phyloP scores from a whole-genome alignment of 1,140 invertebrate genomes.

The Drosophila arawakana region DNA sequence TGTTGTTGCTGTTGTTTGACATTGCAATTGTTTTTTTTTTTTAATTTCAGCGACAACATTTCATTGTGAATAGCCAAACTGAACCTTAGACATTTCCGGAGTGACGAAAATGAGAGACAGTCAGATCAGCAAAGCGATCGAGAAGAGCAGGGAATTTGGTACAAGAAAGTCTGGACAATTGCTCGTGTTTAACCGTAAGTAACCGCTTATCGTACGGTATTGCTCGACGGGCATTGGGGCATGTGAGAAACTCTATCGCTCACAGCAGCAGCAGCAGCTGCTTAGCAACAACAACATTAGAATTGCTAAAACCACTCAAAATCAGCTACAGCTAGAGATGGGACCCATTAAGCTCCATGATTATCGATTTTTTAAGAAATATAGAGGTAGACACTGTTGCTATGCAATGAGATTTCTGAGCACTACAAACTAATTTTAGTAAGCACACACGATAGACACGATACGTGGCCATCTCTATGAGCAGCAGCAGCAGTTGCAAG shows the following conservation, averaged over 20 bases:
- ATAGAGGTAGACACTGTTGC: too few species aligned
- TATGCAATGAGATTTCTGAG: too few species aligned
- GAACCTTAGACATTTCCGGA: constrained; percentile 49
- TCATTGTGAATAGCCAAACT: constrained; percentile 44
- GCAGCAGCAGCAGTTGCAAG: constrained; percentile 41
- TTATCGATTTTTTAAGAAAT: too few species aligned
- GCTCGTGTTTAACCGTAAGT: constrained; percentile 39
- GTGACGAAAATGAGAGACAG: constrained; percentile 15
- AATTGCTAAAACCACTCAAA: constrained; percentile 81
- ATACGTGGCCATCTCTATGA: too few species aligned
- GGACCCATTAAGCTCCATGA: too few species aligned
- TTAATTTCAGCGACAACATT: constrained; percentile 56
- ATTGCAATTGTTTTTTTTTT: constrained; percentile 73
- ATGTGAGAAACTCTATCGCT: constrained; percentile 47
- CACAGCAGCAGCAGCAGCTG: constrained; percentile 38
- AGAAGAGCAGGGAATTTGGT: constrained; percentile 7
- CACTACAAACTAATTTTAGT: too few species aligned
- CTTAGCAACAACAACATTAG: constrained; percentile 64
- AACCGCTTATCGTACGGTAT: constrained; percentile 68
- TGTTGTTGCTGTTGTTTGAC: constrained; percentile 45
- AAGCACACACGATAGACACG: too few species aligned
- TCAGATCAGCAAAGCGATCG: background rate
- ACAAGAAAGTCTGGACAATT: constrained; percentile 47
- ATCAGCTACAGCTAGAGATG: constrained; percentile 42
- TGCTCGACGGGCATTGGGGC: constrained; percentile 41